These are phyloP conservation scores for Brachyptera putata DNA, from an alignment of 2,888 invertebrate genomes.

Conservation along the genomic window DNA sequence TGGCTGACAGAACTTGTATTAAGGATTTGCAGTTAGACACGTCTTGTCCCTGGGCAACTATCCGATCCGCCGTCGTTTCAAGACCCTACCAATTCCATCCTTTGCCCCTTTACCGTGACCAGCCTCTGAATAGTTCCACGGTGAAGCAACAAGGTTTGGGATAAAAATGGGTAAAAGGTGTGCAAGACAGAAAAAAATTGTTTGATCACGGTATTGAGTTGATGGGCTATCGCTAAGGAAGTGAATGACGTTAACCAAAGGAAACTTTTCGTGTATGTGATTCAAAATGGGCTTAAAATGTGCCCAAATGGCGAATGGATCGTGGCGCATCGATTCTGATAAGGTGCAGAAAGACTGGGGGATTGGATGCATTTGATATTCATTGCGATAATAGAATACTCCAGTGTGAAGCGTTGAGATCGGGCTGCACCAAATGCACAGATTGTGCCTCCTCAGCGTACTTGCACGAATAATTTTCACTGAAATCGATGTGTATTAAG, in stretches of 20 bases:
- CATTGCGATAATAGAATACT: constrained; percentile 37
- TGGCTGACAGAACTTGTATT: neutral
- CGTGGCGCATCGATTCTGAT: constrained; percentile 39
- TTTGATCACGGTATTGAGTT: constrained; percentile 42
- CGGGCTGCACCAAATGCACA: constrained; percentile 23
- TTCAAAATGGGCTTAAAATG: constrained; percentile 40
- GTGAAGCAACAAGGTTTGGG: neutral
- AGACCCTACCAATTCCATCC: neutral
- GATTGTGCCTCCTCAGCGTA: constrained; percentile 20
- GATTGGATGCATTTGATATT: constrained; percentile 35
- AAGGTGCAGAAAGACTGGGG: constrained; percentile 40
- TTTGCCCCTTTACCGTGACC: neutral
- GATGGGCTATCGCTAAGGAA: constrained; percentile 42
- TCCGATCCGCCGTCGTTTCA: neutral
- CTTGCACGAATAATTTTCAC: constrained; percentile 25
- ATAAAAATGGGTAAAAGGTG: neutral
- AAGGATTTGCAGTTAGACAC: neutral
- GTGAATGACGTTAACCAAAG: constrained; percentile 36
- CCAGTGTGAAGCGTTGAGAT: constrained; percentile 22
- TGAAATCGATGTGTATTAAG: constrained; percentile 25
- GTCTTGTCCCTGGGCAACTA: neutral
- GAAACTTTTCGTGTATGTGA: constrained; percentile 20
- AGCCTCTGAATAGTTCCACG: neutral
- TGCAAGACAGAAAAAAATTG: constrained; percentile 39
- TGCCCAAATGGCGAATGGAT: constrained; percentile 42